Percentiles rank a stretch among this genome's conserved stretches.
Conservation (phyloP, 1,140 invertebrate genomes). For the Scaptomyza montana region DNA sequence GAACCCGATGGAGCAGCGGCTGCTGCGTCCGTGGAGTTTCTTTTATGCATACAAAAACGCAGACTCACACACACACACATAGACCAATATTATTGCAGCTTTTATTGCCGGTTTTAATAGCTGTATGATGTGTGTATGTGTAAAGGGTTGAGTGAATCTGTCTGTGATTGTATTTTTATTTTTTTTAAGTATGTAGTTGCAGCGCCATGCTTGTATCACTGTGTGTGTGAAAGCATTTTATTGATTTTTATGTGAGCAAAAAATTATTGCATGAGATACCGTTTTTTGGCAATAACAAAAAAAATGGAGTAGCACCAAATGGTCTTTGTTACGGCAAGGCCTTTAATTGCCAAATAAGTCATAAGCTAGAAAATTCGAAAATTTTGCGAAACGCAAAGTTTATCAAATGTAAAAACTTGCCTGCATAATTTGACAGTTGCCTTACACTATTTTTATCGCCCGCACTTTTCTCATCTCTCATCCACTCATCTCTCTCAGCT, state of each 20-base stretch:
- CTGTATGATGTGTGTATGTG: slow-evolving; percentile 20
- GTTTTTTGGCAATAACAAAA: slow-evolving; percentile 14
- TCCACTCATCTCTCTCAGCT: slow-evolving; percentile 14
- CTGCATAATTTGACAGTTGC: slow-evolving; percentile 27
- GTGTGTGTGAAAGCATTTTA: slow-evolving; percentile 37
- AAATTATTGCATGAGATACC: slow-evolving; percentile 50
- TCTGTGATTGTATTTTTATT: slow-evolving; percentile 17
- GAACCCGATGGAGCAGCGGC: slow-evolving; percentile 36
- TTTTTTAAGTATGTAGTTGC: slow-evolving; percentile 14
- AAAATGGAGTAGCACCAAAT: slow-evolving; percentile 17
- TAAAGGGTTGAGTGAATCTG: slow-evolving; percentile 47
- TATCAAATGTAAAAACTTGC: slow-evolving; percentile 23
- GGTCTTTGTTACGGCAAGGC: neutral
- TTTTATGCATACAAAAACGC: slow-evolving; percentile 32
- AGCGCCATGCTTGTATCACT: slow-evolving; percentile 11
- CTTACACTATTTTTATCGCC: slow-evolving; percentile 6
- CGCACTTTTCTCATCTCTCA: slow-evolving; percentile 5
- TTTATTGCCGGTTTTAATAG: slow-evolving; percentile 35
- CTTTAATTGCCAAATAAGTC: slow-evolving; percentile 28
- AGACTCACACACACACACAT: slow-evolving; percentile 24
- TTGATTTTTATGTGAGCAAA: slow-evolving; percentile 57
- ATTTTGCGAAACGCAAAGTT: no score
- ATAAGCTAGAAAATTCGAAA: slow-evolving; percentile 10
- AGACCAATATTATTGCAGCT: slow-evolving; percentile 44
- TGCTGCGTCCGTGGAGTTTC: slow-evolving; percentile 42